Evolutionary conservation across 2,797 vertebrate species (phyloP), one percentile per base, ranked within the genome.

Genomic region (Eutrigla gurnardus): DNA sequence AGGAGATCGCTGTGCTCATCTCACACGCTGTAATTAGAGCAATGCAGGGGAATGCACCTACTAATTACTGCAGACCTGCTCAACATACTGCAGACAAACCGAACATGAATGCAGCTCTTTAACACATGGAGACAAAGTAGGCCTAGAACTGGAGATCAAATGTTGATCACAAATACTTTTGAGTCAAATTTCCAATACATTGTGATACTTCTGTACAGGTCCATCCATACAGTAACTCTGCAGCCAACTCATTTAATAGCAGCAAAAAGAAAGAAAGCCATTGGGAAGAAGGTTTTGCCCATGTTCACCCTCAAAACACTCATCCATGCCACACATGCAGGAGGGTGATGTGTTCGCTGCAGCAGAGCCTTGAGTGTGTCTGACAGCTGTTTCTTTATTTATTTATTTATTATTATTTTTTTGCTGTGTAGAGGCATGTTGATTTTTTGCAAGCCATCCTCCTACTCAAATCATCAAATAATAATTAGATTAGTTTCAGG

Each of bases 171-270:
- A 40, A 70, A 52, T 65, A 62, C 7, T 18, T 67, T 53, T 63
- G 4, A 53, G 15, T 54, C 15, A 47, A 33, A 4, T 49, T 45
- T 52, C 32, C 9, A 73, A 49, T 35, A 39, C 43, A 62, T 60
- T 52, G 25, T 25, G 25, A 25, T 65, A 50, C 6, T 25, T 47
- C 32, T 53, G 43, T 62, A 32, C n/a, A 53, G 46, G 15, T 10
- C 35, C 0, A 17, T 70, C 25, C 53, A 68, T 60, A 58, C 13
- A 12, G 11, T 32, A 43, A 70, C 77, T 70, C 46, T 84, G 66
- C 15, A 69, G 73, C 70, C 69, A 13, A 81, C 63, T 80, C 42
- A 74, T 77, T 83, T 78, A 77, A 75, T 36, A 39, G 55, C 58
- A 37, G n/a, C 39, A n/a, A 72, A 18, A 65, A 63, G 3, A 58